These are phyloP conservation scores for Prunella himalayana DNA, from an alignment of 2,113 vertebrate species.

Conservation along the genomic window DNA sequence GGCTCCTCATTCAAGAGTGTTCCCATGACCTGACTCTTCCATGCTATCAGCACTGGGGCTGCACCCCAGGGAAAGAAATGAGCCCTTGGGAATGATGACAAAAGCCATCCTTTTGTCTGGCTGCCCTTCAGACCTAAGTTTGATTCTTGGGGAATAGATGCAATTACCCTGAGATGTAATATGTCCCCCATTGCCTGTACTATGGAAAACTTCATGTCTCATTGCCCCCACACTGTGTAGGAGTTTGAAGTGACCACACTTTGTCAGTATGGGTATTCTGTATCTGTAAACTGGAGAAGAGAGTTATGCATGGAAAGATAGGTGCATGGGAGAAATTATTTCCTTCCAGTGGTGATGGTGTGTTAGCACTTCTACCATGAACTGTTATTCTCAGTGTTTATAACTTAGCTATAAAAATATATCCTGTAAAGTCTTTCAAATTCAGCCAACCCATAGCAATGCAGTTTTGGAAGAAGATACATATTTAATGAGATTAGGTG, in stretches of 20 bases:
- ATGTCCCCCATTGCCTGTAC: not conserved
- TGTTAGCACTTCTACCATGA: not conserved
- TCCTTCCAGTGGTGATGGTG: not conserved
- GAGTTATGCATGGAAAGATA: not conserved
- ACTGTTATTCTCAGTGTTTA: not conserved
- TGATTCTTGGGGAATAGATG: not conserved
- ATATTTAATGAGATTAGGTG: not conserved
- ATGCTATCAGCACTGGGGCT: not conserved
- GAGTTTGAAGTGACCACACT: not conserved
- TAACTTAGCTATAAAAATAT: not conserved
- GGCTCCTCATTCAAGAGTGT: not conserved
- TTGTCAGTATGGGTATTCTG: not conserved
- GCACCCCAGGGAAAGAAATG: not conserved
- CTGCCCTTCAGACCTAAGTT: not conserved
- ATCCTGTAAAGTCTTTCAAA: not conserved
- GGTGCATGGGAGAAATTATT: not conserved
- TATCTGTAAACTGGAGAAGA: not conserved
- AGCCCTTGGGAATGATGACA: not conserved
- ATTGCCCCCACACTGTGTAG: not conserved
- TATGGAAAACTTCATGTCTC: fast-evolving
- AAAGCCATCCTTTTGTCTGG: not conserved
- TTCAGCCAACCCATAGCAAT: not conserved
- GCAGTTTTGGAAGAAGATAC: not conserved
- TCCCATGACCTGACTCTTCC: not conserved
- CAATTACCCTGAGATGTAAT: not conserved